A percentile compares a stretch with the other conserved stretches of the same genome.
phyloP scores from a whole-genome alignment of 92 coral and sea anemone genomes.

The Porites cylindrica region DNA sequence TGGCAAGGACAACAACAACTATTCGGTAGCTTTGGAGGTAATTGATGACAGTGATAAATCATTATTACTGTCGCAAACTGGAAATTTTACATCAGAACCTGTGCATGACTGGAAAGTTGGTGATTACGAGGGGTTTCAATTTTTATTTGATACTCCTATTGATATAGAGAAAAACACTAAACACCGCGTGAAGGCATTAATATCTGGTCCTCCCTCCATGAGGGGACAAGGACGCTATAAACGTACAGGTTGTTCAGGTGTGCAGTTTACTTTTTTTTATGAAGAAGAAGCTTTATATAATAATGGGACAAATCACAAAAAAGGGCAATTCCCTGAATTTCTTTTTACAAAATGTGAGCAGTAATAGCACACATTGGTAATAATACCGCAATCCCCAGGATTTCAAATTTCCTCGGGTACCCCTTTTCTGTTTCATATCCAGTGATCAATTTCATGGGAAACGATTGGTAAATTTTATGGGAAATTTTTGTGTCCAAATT shows the following conservation, averaged over 20 bases:
- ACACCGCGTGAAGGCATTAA: slow-evolving; percentile 28
- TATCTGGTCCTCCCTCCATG: slow-evolving; percentile 38
- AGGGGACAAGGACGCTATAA: not conserved
- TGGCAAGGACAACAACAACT: slow-evolving; percentile 3
- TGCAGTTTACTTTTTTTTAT: not conserved
- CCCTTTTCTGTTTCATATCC: too few relatives aligned
- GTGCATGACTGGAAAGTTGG: not conserved
- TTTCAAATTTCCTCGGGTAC: too few relatives aligned
- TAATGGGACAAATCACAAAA: not conserved
- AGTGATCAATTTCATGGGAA: too few relatives aligned
- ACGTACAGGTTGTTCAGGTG: not conserved
- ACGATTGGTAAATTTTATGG: too few relatives aligned
- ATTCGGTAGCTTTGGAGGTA: slow-evolving; percentile 17
- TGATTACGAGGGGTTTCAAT: slow-evolving; percentile 41
- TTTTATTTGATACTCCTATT: slow-evolving; percentile 53
- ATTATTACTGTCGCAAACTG: not conserved
- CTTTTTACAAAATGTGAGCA: not conserved
- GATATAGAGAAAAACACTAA: slow-evolving; percentile 7
- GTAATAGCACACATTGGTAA: too few relatives aligned
- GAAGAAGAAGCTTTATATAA: too few relatives aligned
- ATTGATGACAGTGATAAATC: not conserved
- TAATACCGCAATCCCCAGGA: too few relatives aligned
- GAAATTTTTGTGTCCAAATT: too few relatives aligned
- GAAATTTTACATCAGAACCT: not conserved
- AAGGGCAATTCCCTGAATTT: slow-evolving; percentile 24